Percentiles rank a stretch among this genome's conserved stretches.
Evolutionary conservation across 2,797 vertebrate species (phyloP).

Genomic region (Cossypha niveicapilla): DNA sequence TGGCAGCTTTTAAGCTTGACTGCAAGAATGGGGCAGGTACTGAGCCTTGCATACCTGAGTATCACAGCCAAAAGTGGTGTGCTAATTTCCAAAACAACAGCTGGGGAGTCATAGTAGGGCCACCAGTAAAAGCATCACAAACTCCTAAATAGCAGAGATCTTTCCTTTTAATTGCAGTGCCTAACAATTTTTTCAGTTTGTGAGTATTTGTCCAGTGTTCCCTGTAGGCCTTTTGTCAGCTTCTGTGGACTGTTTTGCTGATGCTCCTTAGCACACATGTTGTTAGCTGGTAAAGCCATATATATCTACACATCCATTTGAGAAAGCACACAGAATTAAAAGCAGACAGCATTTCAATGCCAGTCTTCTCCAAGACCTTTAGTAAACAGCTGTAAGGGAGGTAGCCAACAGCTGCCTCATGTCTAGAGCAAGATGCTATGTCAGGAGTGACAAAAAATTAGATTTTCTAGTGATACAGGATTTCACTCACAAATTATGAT

Average conservation of each 20-base stretch:
- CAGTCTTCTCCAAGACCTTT: not conserved
- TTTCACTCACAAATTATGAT: not conserved
- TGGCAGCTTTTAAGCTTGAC: not conserved
- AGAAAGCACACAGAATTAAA: not conserved
- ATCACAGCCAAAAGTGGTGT: not conserved
- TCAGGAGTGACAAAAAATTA: not conserved
- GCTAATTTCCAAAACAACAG: not conserved
- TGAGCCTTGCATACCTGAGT: not conserved
- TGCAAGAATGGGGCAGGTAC: not conserved
- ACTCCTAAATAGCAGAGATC: not conserved
- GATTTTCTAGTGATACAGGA: not conserved
- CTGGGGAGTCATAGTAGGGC: not conserved
- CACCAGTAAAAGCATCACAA: not conserved
- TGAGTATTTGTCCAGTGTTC: not conserved
- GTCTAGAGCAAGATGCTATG: not conserved
- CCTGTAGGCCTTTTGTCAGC: constrained; percentile 7
- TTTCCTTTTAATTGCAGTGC: constrained; percentile 10
- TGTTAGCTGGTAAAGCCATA: not conserved
- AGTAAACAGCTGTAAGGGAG: not conserved
- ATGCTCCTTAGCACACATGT: not conserved
- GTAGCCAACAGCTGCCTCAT: not conserved
- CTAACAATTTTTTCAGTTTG: not conserved
- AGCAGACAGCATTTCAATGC: not conserved
- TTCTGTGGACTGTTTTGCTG: not conserved
- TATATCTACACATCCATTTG: not conserved